Conservation (phyloP, 2,797 vertebrate species). For the Cichlasoma orientale region DNA sequence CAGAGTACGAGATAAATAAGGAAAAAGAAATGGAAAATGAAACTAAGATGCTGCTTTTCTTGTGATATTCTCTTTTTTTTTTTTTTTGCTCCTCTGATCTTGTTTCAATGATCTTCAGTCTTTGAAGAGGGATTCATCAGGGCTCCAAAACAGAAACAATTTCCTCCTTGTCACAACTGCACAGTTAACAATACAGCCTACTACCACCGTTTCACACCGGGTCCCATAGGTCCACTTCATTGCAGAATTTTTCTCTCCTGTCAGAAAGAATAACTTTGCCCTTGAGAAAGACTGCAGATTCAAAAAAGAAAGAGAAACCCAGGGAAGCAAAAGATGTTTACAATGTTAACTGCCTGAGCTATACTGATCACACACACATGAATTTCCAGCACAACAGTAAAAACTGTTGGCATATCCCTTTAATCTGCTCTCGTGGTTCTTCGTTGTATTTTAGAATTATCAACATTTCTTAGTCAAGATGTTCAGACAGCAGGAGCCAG, state of each 20-base stretch:
- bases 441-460: conserved; percentile 30
- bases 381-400: conserved; percentile 15
- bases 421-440: conserved; percentile 12
- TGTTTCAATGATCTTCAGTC: conserved; percentile 46
- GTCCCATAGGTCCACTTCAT: conserved; percentile 63
- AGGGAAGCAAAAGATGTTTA: conserved; percentile 40
- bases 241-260: conserved; percentile 40
- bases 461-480: conserved; percentile 53
- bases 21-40: conserved; percentile 6
- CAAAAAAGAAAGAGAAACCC: background rate
- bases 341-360: conserved; percentile 6
- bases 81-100: conserved; percentile 18
- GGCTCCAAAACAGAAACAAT: conserved; percentile 66
- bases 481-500: conserved; percentile 66
- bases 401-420: conserved; percentile 11
- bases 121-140: conserved; percentile 59
- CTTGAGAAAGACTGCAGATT: conserved; percentile 47
- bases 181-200: conserved; percentile 59
- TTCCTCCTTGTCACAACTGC: conserved; percentile 62
- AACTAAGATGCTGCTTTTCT: conserved; percentile 19
- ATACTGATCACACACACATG: background rate
- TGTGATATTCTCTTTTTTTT: conserved; percentile 36
- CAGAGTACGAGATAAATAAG: conserved; percentile 4
- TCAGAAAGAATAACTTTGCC: conserved; percentile 45
- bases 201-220: conserved; percentile 60